Evolutionary conservation across 2,797 vertebrate genomes (phyloP), one percentile per base, ranked within the genome.

Genomic region (Rhinogobio ventralis): DNA sequence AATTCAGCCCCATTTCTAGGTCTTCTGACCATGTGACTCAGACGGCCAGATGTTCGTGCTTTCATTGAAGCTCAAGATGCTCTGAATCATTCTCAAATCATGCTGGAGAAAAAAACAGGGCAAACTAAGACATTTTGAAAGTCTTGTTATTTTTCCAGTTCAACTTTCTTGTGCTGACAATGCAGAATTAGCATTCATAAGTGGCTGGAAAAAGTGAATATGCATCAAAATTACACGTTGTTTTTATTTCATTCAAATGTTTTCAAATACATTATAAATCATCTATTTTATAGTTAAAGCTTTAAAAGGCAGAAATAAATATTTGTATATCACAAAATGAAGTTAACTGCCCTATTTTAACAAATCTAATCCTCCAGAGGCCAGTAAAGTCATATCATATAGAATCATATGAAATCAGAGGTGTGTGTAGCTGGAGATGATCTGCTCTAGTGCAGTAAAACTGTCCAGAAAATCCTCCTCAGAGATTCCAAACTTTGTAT

Each of bases 401-500:
- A 39, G 4, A 45, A 55, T 62, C 55, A 11, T 46, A 45, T n/a
- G 33, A 82, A 74, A 42, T 53, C 84, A 86, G 19, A 99, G 94
- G 2, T 91, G 95, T 49, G 88, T 88, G 88, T 99, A 99, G 93
- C 97, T 98, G 89, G 97, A 95, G 89, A 99, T 92, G 17, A 99
- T 93, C 90, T 99, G 98, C 92, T 99, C 98, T 81, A 98, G 91
- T 73, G 95, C 92, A 4, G 96, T 96, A 85, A 99, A 99, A 90
- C 96, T 95, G 90, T 98, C 96, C 39, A 99, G 92, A 89, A 99
- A 99, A 77, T 98, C 96, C 30, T 99, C 98, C 89, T 99, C 98
- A 45, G 97, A 95, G 39, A 99, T 96, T 80, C 97, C 97, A 89
- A 95, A 98, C 87, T 96, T 97, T 17, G 93, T 93, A 79, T 99